Base-by-base conservation (phyloP, 2,113 vertebrate genomes). In the Geococcyx californianus region DNA sequence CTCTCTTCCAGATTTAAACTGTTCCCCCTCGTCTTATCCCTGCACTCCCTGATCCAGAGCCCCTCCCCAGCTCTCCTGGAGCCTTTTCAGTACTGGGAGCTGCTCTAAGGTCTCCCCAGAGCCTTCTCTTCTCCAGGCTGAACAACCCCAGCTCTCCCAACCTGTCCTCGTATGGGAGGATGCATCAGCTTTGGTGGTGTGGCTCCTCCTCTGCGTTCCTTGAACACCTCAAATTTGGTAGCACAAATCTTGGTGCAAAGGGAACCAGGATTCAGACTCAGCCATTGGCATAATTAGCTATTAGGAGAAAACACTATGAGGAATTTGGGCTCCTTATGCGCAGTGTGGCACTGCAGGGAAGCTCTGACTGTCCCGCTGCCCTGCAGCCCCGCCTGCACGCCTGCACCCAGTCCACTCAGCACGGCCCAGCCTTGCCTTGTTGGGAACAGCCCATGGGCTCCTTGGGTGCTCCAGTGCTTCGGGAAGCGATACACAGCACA, bases 321-420 rank as follows among this genome's bases (percentile, higher is more conserved):
- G 33, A 18, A 15, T 13, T 72, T 44, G 78, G 23, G 44, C 14
- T 24, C 24, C 56, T 7, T 0, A 0, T 12, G 28, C 2, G 0
- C n/a, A 26, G 33, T 4, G 3, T 34, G n/a, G 47, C 38, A 23
- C 70, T 2, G 1, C 47, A 21, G 73, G 28, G 45, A n/a, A 13
- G 16, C 49, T 40, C 34, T 4, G 38, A 3, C 40, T 63, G 49
- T 47, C 67, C 59, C 17, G 5, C 4, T 2, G 36, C 36, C 42
- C 63, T 2, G 1, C 20, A 18, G 36, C 56, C 34, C n/a, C n/a
- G n/a, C n/a, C n/a, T n/a, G n/a, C n/a, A n/a, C n/a, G n/a, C n/a
- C n/a, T n/a, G n/a, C n/a, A n/a, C n/a, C n/a, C n/a, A n/a, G n/a
- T n/a, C n/a, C n/a, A n/a, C 10, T 33, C 36, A 7, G 9, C 40